Conservation (phyloP, 2,888 invertebrate species). For the Hyposoter dolosus region DNA sequence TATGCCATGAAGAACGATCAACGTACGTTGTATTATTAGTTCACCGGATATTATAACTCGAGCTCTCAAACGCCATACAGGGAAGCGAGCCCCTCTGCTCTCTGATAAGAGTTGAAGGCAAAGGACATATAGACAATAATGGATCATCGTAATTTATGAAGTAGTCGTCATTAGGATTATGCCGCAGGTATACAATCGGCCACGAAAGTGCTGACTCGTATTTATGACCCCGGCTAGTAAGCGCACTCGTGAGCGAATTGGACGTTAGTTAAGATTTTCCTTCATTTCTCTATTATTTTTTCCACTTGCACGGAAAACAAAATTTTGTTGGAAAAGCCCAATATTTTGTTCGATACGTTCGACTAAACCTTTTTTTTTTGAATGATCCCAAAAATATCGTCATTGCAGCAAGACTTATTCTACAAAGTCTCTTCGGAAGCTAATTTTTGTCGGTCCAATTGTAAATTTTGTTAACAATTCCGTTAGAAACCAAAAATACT, state of each 20-base stretch:
- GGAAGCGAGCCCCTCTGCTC: constrained; percentile 51
- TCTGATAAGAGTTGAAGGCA: constrained; percentile 38
- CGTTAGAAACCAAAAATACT: no score
- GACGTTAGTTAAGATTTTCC: neutral
- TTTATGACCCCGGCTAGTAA: no score
- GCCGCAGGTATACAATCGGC: neutral
- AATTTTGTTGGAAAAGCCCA: no score
- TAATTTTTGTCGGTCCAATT: no score
- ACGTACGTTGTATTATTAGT: constrained; percentile 56
- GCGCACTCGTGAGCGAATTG: neutral
- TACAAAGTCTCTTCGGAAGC: no score
- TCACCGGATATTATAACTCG: constrained; percentile 62
- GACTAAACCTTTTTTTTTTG: no score
- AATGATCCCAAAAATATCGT: no score
- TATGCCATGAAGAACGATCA: constrained; percentile 32
- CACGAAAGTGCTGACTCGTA: neutral
- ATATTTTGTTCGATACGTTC: no score
- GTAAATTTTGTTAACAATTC: no score
- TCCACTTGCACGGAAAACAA: no score
- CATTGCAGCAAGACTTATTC: no score
- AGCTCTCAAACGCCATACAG: constrained; percentile 53
- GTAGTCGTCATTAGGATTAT: neutral
- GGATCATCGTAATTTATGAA: neutral
- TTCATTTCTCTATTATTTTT: neutral
- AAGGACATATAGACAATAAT: constrained; percentile 11